A percentile compares a stretch with the other conserved stretches of the same genome.
Evolutionary conservation across 2,113 vertebrate genomes (phyloP).

Genomic region (Greenwoodochromis staneri): DNA sequence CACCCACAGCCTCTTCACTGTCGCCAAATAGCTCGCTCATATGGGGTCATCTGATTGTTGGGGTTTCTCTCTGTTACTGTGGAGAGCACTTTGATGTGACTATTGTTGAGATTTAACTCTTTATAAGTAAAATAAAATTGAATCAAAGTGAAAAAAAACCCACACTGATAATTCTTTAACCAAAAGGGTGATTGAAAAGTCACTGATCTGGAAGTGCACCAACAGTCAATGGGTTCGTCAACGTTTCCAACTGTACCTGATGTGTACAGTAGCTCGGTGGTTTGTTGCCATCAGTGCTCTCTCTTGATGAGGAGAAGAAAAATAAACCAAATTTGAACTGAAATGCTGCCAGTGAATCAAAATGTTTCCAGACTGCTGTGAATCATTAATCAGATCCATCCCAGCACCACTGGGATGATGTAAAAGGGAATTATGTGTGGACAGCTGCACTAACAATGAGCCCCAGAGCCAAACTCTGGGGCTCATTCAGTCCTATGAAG

Average conservation of each 20-base stretch:
- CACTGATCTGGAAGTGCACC: not conserved
- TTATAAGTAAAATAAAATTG: not conserved
- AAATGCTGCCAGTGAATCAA: not conserved
- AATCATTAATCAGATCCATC: not conserved
- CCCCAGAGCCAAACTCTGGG: not conserved
- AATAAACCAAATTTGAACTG: not conserved
- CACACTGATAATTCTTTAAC: not conserved
- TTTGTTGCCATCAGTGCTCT: not conserved
- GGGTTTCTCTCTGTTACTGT: not conserved
- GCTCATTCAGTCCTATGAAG: not conserved
- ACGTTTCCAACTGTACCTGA: not conserved
- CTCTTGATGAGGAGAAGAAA: rapidly evolving
- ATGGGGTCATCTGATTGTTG: not conserved
- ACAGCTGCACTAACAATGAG: not conserved
- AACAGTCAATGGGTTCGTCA: not conserved
- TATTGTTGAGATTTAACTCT: not conserved
- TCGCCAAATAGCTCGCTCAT: not conserved
- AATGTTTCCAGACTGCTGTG: not conserved
- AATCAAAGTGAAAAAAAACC: rapidly evolving
- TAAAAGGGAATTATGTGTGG: not conserved
- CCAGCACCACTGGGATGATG: not conserved
- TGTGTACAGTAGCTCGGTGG: not conserved
- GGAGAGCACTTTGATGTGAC: not conserved
- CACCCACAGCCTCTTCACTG: not conserved
- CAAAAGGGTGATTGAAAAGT: not conserved